Evolutionary conservation across 2,797 vertebrate species (phyloP).

Genomic region (Xiphophorus birchmanni): DNA sequence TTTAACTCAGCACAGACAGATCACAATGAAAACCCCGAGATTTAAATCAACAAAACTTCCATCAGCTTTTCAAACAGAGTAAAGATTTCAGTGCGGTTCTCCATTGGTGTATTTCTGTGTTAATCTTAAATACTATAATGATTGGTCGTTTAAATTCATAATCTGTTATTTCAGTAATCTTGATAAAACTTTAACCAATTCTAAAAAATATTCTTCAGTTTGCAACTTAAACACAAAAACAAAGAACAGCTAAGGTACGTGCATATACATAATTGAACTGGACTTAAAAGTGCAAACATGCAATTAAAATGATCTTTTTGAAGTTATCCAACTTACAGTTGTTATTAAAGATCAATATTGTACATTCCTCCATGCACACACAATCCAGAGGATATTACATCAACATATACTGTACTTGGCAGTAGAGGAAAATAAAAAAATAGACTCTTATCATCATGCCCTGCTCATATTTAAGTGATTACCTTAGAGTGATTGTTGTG

Average conservation of each 20-base stretch:
- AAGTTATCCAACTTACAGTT: not conserved
- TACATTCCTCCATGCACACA: not conserved
- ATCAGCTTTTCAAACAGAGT: not conserved
- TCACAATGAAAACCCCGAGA: not conserved
- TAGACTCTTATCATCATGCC: not conserved
- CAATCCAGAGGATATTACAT: not conserved
- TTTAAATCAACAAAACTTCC: not conserved
- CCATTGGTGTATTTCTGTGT: not conserved
- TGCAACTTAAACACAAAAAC: not conserved
- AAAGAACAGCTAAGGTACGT: not conserved
- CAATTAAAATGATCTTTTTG: not conserved
- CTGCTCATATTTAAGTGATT: not conserved
- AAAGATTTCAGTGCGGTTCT: not conserved
- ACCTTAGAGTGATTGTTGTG: not conserved
- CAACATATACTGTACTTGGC: not conserved
- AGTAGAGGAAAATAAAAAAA: not conserved
- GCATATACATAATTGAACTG: not conserved
- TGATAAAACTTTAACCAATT: not conserved
- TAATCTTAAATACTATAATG: not conserved
- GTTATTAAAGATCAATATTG: not conserved
- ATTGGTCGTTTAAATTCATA: not conserved
- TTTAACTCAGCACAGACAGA: not conserved
- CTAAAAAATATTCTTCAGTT: not conserved
- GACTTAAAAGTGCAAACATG: conserved; percentile 1
- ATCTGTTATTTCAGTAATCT: not conserved